Evolutionary conservation across 2,797 vertebrate genomes (phyloP).

Genomic region (Brachymystax lenok): DNA sequence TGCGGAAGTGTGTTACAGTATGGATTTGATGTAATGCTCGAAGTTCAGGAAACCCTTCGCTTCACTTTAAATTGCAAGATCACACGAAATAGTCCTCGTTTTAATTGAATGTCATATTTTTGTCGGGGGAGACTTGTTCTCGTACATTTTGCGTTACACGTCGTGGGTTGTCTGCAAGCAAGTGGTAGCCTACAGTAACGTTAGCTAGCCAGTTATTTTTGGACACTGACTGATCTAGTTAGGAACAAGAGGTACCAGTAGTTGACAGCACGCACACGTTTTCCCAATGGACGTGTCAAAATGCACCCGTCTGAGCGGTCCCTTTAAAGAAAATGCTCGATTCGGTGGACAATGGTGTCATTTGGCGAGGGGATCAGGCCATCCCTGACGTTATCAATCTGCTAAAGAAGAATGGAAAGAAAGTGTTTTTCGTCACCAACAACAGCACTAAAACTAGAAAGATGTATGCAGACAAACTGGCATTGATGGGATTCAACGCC

Average conservation of each 20-base stretch:
- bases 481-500: constrained; percentile 82
- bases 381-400: constrained; percentile 78
- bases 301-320: constrained; percentile 75
- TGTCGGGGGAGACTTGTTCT: neutral
- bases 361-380: constrained; percentile 89
- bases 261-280: neutral
- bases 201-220: too few relatives aligned
- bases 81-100: neutral
- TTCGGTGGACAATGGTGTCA: constrained; percentile 86
- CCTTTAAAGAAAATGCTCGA: constrained; percentile 75
- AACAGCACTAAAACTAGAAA: constrained; percentile 91
- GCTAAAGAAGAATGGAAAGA: constrained; percentile 82
- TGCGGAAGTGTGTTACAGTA: constrained; percentile 64
- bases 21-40: too few relatives aligned
- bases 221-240: too few relatives aligned
- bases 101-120: neutral
- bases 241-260: neutral
- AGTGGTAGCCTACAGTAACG: neutral
- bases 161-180: neutral
- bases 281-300: constrained; percentile 70
- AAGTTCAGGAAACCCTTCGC: constrained; percentile 40
- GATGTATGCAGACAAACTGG: constrained; percentile 90
- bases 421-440: constrained; percentile 92
- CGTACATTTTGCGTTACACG: neutral
- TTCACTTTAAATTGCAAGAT: neutral